Conservation (phyloP, 1,140 invertebrate genomes). For the Drosophila lowei region DNA sequence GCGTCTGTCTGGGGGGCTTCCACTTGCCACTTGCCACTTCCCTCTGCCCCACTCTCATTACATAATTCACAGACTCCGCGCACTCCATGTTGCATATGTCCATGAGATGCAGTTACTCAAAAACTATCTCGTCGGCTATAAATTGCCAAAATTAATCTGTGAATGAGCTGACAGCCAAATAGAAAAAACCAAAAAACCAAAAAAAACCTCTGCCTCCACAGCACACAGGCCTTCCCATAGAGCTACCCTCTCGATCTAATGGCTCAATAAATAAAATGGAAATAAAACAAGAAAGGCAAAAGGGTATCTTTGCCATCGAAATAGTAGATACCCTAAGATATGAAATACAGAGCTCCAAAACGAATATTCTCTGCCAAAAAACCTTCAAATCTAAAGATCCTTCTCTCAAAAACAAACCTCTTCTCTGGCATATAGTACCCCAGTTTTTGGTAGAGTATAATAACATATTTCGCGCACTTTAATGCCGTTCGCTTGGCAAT, state of each 20-base stretch:
- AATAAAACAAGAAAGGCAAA: conserved; percentile 32
- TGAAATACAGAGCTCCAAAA: too few species aligned
- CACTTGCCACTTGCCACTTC: neutral
- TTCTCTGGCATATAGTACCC: too few species aligned
- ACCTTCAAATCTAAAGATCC: neutral
- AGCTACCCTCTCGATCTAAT: conserved; percentile 49
- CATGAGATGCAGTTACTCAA: conserved; percentile 71
- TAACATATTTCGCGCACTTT: conserved; percentile 64
- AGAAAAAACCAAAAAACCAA: too few species aligned
- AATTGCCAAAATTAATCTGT: conserved; percentile 79
- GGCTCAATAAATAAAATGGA: conserved; percentile 75
- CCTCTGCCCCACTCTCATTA: conserved; percentile 8
- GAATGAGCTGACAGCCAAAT: conserved; percentile 68
- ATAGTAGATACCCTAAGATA: too few species aligned
- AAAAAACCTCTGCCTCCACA: neutral
- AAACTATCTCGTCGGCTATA: conserved; percentile 67
- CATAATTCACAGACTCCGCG: conserved; percentile 60
- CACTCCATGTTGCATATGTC: conserved; percentile 46
- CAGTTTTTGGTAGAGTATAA: too few species aligned
- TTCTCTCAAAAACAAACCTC: too few species aligned
- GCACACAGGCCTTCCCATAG: neutral
- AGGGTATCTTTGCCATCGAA: too few species aligned
- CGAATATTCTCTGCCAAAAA: too few species aligned
- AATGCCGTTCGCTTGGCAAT: conserved; percentile 61
- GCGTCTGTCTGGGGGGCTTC: conserved; percentile 11